Evolutionary conservation across 1,140 invertebrate genomes (phyloP).

Genomic region (Drosophila leontia): DNA sequence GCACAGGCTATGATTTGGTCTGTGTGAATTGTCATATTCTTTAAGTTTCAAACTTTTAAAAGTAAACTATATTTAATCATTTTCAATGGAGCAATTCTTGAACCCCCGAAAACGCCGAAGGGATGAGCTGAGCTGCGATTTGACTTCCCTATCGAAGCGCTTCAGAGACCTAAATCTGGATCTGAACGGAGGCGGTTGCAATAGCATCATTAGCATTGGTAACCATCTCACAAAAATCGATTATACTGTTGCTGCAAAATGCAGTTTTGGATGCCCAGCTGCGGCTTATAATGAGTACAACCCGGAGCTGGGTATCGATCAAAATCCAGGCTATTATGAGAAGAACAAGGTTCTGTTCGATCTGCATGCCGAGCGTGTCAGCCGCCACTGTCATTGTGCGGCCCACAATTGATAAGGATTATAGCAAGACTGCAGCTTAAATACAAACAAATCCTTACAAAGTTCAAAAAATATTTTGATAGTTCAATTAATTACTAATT

Average conservation of each 20-base stretch:
- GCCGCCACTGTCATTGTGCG: neutral
- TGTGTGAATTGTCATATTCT: neutral
- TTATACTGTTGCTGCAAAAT: neutral
- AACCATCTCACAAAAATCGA: neutral
- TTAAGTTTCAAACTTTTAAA: neutral
- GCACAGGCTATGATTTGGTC: neutral
- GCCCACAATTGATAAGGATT: neutral
- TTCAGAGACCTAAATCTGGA: neutral
- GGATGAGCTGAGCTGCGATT: neutral
- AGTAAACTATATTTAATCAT: neutral
- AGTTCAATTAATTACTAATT: no score
- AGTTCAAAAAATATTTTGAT: neutral
- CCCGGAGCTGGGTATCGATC: neutral
- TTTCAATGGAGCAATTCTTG: neutral
- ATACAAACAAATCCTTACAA: neutral
- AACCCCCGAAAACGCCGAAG: conserved; percentile 1
- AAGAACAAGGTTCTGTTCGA: neutral
- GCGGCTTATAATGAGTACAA: neutral
- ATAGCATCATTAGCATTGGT: no score
- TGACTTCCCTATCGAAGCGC: neutral
- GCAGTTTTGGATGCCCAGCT: neutral
- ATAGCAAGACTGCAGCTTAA: neutral
- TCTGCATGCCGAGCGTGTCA: conserved; percentile 2
- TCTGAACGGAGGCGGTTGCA: neutral
- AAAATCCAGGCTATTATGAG: neutral